Conservation (phyloP, 2,113 vertebrate species). For the Picathartes gymnocephalus region DNA sequence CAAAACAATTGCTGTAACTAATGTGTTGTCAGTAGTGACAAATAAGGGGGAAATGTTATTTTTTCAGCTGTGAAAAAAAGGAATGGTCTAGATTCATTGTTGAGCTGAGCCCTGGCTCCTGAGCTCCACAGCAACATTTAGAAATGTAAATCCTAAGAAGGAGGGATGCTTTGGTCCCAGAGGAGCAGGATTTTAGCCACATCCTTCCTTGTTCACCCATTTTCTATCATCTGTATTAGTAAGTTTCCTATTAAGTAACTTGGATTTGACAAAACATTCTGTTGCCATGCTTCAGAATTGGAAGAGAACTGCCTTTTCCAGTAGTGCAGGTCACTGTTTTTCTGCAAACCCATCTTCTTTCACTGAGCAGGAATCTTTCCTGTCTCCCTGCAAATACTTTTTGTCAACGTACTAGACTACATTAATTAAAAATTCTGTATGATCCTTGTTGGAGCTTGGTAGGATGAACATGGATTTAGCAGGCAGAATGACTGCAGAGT, state of each 20-base stretch:
- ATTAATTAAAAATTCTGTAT: neutral
- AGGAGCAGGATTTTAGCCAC: neutral
- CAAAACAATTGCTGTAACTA: neutral
- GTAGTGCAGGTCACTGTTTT: neutral
- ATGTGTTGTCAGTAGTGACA: neutral
- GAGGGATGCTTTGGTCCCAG: neutral
- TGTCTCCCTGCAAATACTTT: neutral
- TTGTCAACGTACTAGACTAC: neutral
- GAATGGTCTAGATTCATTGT: neutral
- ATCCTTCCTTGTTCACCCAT: neutral
- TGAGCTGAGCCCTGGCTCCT: neutral
- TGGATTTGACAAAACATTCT: neutral
- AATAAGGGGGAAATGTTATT: neutral
- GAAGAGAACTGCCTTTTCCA: neutral
- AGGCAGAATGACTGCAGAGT: neutral
- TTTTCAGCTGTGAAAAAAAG: neutral
- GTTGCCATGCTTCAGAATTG: neutral
- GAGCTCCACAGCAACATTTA: neutral
- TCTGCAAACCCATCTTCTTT: neutral
- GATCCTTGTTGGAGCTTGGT: neutral
- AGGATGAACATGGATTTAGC: neutral
- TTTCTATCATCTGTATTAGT: neutral
- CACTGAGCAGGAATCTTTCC: neutral
- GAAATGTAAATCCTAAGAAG: neutral
- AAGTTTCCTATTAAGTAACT: neutral